Evolutionary conservation across 2,113 vertebrate species (phyloP).

Genomic region (Leptobrachium leishanense): DNA sequence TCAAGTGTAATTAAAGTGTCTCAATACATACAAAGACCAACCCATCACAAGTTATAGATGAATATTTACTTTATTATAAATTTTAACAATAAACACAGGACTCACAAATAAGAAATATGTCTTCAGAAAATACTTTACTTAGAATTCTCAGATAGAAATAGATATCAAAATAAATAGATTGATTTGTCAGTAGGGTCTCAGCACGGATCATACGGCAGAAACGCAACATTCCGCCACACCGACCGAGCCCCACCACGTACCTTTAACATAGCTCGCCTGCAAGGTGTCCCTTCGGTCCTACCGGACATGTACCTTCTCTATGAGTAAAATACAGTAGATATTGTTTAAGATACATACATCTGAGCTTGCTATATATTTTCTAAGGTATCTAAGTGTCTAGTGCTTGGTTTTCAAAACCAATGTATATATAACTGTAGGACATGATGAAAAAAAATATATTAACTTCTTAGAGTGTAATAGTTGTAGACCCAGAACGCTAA

Average conservation of each 20-base stretch:
- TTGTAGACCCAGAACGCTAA: not conserved
- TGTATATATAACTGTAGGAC: slow-evolving; percentile 11
- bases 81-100: slow-evolving; percentile 26
- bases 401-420: not conserved
- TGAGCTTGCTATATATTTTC: not conserved
- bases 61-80: slow-evolving; percentile 45
- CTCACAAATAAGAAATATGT: not conserved
- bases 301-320: slow-evolving; percentile 50
- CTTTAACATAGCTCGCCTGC: slow-evolving; percentile 43
- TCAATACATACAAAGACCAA: too few relatives aligned
- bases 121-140: slow-evolving; percentile 58
- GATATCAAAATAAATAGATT: slow-evolving; percentile 69
- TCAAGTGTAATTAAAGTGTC: too few relatives aligned
- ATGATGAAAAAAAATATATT: not conserved
- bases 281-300: slow-evolving; percentile 35
- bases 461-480: not conserved
- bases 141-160: slow-evolving; percentile 53
- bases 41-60: not conserved
- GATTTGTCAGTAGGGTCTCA: slow-evolving; percentile 55
- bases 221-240: slow-evolving; percentile 49
- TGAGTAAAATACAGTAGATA: slow-evolving; percentile 54
- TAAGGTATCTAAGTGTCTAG: not conserved
- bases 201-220: slow-evolving; percentile 50
- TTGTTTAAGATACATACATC: slow-evolving; percentile 53
- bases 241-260: not conserved